Conservation (phyloP, 1,140 invertebrate genomes). For the Muscidifurax raptorellus region DNA sequence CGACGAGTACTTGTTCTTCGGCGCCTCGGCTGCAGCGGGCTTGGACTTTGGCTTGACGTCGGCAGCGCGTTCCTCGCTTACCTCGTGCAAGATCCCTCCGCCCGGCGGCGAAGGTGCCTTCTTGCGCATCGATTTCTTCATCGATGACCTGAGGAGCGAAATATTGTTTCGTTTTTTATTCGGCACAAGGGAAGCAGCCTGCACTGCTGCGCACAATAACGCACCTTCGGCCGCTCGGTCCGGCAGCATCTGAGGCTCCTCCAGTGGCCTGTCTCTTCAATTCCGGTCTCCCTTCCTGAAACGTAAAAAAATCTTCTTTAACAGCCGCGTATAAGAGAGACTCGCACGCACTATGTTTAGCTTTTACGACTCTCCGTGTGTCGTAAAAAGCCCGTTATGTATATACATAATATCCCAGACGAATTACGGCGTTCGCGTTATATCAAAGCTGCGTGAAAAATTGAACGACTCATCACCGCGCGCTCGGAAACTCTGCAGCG, state of each 20-base stretch:
- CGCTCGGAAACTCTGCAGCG: not conserved
- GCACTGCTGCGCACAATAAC: not conserved
- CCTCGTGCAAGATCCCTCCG: slow-evolving; percentile 58
- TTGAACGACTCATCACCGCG: not conserved
- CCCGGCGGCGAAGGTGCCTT: slow-evolving; percentile 66
- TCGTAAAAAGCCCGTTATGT: too few species aligned
- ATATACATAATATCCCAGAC: not conserved
- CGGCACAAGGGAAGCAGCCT: not conserved
- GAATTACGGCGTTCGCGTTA: not conserved
- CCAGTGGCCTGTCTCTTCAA: slow-evolving; percentile 58
- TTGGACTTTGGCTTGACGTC: not conserved
- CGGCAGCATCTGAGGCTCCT: slow-evolving; percentile 62
- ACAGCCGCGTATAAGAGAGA: not conserved
- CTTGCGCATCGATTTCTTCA: slow-evolving; percentile 71
- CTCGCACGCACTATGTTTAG: not conserved
- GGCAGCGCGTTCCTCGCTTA: slow-evolving; percentile 67
- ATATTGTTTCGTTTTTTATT: not conserved
- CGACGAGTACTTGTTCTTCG: slow-evolving; percentile 69
- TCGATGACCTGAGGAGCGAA: slow-evolving; percentile 65
- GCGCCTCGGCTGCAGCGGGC: slow-evolving; percentile 51
- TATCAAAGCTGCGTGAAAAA: not conserved
- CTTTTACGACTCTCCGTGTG: not conserved
- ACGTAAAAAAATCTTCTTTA: slow-evolving; percentile 18
- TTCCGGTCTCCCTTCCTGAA: slow-evolving; percentile 62
- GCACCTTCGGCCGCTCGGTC: slow-evolving; percentile 62